Evolutionary conservation across 2,888 invertebrate species (phyloP), one percentile per base, ranked within the genome.

Genomic region (Lepidocyrtoides sp.): DNA sequence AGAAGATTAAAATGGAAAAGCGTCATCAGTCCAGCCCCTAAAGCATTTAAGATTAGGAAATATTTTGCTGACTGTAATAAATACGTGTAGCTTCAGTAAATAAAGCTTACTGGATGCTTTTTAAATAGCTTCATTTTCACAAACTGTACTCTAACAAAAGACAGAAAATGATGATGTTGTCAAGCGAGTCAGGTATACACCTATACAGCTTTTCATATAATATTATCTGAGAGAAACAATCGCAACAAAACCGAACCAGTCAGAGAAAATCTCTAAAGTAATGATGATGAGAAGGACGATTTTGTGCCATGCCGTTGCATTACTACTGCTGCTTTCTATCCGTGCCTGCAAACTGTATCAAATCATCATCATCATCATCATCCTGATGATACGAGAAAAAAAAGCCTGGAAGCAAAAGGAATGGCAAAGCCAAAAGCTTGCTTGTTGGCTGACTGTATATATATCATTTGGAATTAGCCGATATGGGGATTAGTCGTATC

Each of bases 391-490:
- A 3, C 20, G 63, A 14, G n/a, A 26, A 20, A 77, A 77, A 79
- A 29, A 54, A 44, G 32, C 79, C 32, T 54, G 17, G 29, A 17
- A 79, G 79, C 79, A 10, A 57, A 54, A 54, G 1, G 51, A 1
- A 44, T 20, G 10, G 12, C 32, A 29, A 66, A 75, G 54, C 79
- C 54, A 51, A 51, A 57, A 79, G 17, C 23, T 26, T 23, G 10
- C 10, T 23, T 7, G 12, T 20, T 14, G 5, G 8, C 23, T 48
- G 66, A 60, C 75, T 75, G 57, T 60, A 36, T 41, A 86, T 41
- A 93, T 92, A 92, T 93, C 93, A 93, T 93, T 91, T 92, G 92
- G 93, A 93, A 93, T 93, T 93, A 93, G 93, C 90, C 92, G 92
- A 93, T 92, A 92, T 91, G 92, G 92, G 93, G 93, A 93, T 93